Evolutionary conservation across 2,797 vertebrate genomes (phyloP).

Genomic region (Lycodopsis pacificus): DNA sequence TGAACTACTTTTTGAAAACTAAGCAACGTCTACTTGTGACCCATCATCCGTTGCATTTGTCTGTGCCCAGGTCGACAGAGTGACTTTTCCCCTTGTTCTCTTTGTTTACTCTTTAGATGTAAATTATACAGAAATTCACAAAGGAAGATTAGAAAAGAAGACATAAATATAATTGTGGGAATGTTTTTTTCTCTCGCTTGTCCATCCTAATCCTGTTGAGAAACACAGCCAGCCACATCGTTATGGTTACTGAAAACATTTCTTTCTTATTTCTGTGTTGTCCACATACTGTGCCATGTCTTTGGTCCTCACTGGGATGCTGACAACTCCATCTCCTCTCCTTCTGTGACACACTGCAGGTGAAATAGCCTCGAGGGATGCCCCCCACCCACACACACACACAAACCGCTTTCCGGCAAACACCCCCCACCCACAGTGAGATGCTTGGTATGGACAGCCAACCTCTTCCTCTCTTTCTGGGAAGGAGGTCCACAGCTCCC

Average conservation of each 20-base stretch:
- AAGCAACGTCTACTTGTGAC: neutral
- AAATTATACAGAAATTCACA: neutral
- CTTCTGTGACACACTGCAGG: slow-evolving; percentile 13
- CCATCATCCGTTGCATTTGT: neutral
- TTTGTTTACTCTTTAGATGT: neutral
- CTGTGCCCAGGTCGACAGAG: neutral
- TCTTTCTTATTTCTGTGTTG: neutral
- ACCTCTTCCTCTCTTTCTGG: neutral
- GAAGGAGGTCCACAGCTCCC: slow-evolving; percentile 75
- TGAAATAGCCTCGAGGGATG: slow-evolving; percentile 40
- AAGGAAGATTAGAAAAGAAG: neutral
- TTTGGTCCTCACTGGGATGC: slow-evolving; percentile 1
- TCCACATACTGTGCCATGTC: neutral
- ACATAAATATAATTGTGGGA: neutral
- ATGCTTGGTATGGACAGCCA: slow-evolving; percentile 26
- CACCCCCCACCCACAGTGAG: slow-evolving; percentile 5
- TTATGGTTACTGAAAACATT: neutral
- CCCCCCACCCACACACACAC: neutral
- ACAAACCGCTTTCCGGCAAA: slow-evolving; percentile 32
- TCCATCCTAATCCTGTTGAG: neutral
- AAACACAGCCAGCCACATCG: neutral
- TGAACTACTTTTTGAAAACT: neutral
- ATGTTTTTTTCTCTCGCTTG: neutral
- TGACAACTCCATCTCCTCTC: slow-evolving; percentile 6
- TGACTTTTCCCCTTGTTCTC: neutral